Conservation (phyloP, 2,113 vertebrate genomes). For the Ciconia boyciana region DNA sequence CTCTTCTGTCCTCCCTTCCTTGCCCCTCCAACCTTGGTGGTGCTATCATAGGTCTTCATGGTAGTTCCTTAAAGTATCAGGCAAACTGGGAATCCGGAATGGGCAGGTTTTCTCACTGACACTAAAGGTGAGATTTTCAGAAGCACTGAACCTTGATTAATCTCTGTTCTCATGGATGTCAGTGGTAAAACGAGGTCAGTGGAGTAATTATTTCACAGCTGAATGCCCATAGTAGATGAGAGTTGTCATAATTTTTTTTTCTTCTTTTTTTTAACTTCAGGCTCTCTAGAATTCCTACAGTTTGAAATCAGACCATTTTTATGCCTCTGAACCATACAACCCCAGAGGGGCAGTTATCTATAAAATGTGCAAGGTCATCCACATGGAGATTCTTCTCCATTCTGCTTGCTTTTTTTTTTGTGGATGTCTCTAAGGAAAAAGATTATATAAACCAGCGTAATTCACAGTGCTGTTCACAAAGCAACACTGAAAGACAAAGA, state of each 20-base stretch:
- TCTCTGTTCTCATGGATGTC: not conserved
- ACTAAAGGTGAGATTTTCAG: constrained; percentile 27
- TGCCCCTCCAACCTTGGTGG: not conserved
- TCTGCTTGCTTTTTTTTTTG: not conserved
- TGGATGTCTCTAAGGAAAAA: not conserved
- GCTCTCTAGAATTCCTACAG: not conserved
- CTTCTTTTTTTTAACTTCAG: not conserved
- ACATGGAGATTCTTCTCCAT: not conserved
- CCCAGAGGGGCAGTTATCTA: not conserved
- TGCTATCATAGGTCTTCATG: not conserved
- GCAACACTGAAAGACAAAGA: not conserved
- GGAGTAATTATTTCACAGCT: constrained; percentile 50
- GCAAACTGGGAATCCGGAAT: not conserved
- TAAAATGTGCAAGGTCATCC: not conserved
- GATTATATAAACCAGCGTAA: not conserved
- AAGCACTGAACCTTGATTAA: constrained; percentile 21
- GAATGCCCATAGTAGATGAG: not conserved
- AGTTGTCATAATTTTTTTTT: not conserved
- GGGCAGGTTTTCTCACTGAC: not conserved
- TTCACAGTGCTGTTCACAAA: not conserved
- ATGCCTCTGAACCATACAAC: not conserved
- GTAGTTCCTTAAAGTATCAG: not conserved
- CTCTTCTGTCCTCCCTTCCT: not conserved
- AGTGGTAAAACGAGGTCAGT: constrained; percentile 23
- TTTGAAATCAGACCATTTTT: not conserved